Conservation (phyloP, 2,113 vertebrate species). For the Trematomus loennbergii region DNA sequence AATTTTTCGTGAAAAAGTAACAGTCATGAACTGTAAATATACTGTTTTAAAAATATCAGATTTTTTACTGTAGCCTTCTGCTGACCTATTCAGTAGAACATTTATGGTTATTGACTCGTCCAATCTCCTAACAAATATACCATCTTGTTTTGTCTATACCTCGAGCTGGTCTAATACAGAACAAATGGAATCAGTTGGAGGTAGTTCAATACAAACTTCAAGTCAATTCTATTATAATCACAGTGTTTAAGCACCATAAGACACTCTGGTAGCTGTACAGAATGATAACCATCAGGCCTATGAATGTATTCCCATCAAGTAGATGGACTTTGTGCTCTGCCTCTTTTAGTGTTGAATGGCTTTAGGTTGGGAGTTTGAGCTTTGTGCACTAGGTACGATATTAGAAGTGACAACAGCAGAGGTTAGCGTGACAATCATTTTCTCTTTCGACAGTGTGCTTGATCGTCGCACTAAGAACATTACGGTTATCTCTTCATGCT, state of each 20-base stretch:
- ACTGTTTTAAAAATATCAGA: neutral
- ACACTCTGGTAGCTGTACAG: neutral
- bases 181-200: constrained; percentile 19
- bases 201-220: constrained; percentile 13
- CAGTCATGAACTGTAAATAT: constrained; percentile 16
- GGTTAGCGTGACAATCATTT: constrained; percentile 8
- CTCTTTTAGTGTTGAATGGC: neutral
- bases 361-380: neutral
- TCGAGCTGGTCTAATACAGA: neutral
- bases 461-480: neutral
- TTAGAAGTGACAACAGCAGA: constrained; percentile 13
- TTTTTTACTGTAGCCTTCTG: constrained; percentile 6
- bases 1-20: neutral
- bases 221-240: constrained; percentile 7
- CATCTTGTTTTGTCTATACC: neutral
- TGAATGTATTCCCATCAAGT: neutral
- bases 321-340: neutral
- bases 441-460: neutral
- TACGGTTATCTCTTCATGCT: constrained; percentile 20
- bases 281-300: constrained; percentile 9
- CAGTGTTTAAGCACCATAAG: constrained; percentile 18
- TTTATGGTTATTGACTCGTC: constrained; percentile 24
- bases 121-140: constrained; percentile 6
- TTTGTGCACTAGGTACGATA: constrained; percentile 15
- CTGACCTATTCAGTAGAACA: constrained; percentile 21